A percentile compares a stretch with the other conserved stretches of the same genome.
Conservation (phyloP, 2,888 invertebrate species). For the Volucella zonaria region DNA sequence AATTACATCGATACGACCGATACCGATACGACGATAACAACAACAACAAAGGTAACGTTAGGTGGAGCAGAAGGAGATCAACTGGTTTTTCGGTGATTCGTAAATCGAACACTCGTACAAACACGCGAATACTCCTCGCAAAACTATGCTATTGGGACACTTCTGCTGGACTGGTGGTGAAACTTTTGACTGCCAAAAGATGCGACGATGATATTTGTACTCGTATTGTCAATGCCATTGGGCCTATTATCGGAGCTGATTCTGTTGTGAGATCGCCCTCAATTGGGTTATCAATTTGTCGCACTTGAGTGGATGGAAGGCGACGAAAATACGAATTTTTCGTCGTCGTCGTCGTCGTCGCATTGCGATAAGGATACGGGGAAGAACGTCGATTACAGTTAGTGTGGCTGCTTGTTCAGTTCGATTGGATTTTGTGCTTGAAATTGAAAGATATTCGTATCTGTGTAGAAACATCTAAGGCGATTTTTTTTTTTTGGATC, state of each 20-base stretch:
- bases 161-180: slow-evolving; percentile 37
- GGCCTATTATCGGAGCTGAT: slow-evolving; percentile 39
- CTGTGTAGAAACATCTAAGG: neutral
- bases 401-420: slow-evolving; percentile 23
- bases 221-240: slow-evolving; percentile 6
- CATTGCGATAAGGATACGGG: slow-evolving; percentile 53
- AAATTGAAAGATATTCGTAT: slow-evolving; percentile 28
- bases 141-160: slow-evolving; percentile 13
- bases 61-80: slow-evolving; percentile 5
- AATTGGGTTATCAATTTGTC: slow-evolving; percentile 62
- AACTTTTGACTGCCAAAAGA: slow-evolving; percentile 45
- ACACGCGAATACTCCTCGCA: slow-evolving; percentile 32
- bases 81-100: slow-evolving; percentile 31
- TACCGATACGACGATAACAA: no score
- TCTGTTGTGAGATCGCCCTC: slow-evolving; percentile 38
- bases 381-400: neutral
- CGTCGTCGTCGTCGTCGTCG: slow-evolving; percentile 9
- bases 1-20: slow-evolving; percentile 7
- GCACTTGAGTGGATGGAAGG: slow-evolving; percentile 28
- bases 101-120: slow-evolving; percentile 23
- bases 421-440: slow-evolving; percentile 12
- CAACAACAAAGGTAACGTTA: neutral
- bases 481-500: slow-evolving; percentile 15
- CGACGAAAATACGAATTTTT: slow-evolving; percentile 5
- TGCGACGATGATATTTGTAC: slow-evolving; percentile 20